Evolutionary conservation across 2,113 vertebrate genomes (phyloP).

Genomic region (Mus pahari): DNA sequence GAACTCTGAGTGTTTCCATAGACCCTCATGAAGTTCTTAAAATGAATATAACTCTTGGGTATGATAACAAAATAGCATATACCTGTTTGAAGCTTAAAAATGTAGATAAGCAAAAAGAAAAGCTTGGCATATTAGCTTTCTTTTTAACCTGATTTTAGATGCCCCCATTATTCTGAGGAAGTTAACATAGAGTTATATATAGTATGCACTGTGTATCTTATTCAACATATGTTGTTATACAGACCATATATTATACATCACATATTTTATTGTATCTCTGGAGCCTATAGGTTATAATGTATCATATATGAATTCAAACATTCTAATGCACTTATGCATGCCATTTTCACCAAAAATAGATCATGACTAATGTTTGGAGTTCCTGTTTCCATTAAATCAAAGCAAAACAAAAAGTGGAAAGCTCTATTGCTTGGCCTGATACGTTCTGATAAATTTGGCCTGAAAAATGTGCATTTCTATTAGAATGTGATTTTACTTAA

Average conservation of each 20-base stretch:
- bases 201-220: background rate
- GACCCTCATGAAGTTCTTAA: background rate
- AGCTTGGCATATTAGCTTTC: background rate
- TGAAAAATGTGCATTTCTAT: background rate
- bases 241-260: background rate
- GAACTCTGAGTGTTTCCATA: background rate
- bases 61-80: background rate
- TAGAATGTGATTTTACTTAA: background rate
- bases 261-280: background rate
- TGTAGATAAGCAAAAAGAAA: background rate
- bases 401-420: background rate
- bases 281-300: background rate
- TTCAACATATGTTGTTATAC: background rate
- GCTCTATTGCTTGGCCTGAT: background rate
- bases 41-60: background rate
- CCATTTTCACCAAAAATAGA: background rate
- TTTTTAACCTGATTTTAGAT: conserved; percentile 6
- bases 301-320: conserved; percentile 5
- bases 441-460: background rate
- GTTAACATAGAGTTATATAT: background rate
- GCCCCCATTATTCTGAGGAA: background rate
- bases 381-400: background rate
- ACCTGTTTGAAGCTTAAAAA: conserved; percentile 17
- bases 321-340: background rate
- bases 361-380: conserved; percentile 1